A percentile compares a stretch with the other conserved stretches of the same genome.
Conservation (phyloP, 1,140 invertebrate species). For the Cecropterus lyciades region DNA sequence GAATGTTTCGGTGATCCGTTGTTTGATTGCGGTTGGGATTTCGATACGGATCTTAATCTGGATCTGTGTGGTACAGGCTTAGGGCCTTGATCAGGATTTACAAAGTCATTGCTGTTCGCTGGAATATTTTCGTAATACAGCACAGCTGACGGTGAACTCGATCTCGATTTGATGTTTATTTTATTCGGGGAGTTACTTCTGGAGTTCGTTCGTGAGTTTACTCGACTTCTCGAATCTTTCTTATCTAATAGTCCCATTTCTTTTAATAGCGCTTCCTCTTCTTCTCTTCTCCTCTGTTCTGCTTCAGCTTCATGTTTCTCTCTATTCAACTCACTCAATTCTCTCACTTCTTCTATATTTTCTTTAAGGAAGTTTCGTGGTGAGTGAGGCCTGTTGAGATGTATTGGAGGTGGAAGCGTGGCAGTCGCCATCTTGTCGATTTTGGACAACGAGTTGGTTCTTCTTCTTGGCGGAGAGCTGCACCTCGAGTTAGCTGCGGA, state of each 20-base stretch:
- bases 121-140: slow-evolving; percentile 67
- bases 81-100: slow-evolving; percentile 52
- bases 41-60: slow-evolving; percentile 63
- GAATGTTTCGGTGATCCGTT: slow-evolving; percentile 77
- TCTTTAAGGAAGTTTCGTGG: slow-evolving; percentile 80
- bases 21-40: slow-evolving; percentile 78
- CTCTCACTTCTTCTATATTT: slow-evolving; percentile 82
- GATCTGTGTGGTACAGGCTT: slow-evolving; percentile 67
- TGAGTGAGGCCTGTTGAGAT: slow-evolving; percentile 59
- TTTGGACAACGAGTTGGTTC: slow-evolving; percentile 67
- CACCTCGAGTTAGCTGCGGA: slow-evolving; percentile 74
- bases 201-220: slow-evolving; percentile 63
- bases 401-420: slow-evolving; percentile 58
- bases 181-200: slow-evolving; percentile 72
- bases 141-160: slow-evolving; percentile 74
- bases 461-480: slow-evolving; percentile 66
- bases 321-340: slow-evolving; percentile 79
- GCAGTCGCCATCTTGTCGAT: slow-evolving; percentile 75
- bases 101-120: slow-evolving; percentile 49
- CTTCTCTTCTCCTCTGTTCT: slow-evolving; percentile 70
- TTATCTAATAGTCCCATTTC: slow-evolving; percentile 77
- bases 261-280: slow-evolving; percentile 78
- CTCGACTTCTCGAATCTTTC: slow-evolving; percentile 53
- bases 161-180: slow-evolving; percentile 73
- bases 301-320: slow-evolving; percentile 81